Evolutionary conservation across 2,113 vertebrate genomes (phyloP), one percentile per base, ranked within the genome.

Genomic region (Ceyx cyanopectus): DNA sequence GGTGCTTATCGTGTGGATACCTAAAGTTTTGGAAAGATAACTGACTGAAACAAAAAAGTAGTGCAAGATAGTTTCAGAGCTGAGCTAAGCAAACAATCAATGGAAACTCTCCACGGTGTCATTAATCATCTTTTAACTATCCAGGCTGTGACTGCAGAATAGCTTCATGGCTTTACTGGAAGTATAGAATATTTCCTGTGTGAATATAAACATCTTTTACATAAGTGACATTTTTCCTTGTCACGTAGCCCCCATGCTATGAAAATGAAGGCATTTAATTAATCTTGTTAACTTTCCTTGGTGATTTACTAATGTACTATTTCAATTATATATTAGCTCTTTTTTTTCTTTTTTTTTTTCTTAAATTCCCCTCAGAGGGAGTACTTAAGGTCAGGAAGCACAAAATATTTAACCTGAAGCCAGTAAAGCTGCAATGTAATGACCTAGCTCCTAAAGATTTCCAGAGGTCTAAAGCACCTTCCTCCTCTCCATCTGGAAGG

Each of bases 261-360:
- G 63, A 73, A 89, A 54, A 54, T 3, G 2, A 76, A 79, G 50
- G 43, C 14, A 26, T 69, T 87, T 84, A 72, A 73, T 92, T 62
- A 56, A 76, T 89, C 77, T 62, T 86, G 51, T 67, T 86, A 70
- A 63, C 53, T 86, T 88, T 78, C 69, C 24, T 10, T 4, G 8
- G 29, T 56, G 61, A 75, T 63, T 69, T 86, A 29, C 65, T 92
- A 87, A 85, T 91, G 54, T 92, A 58, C 24, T 87, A 41, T 61
- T 92, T 88, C 8, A 79, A 54, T 81, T 89, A 77, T 88, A 88
- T 92, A 85, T 83, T 91, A 69, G 48, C 12, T 53, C 7, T 65
- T 61, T n/a, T 37, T 45, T 45, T 7, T 45, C 12, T 53, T 6
- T 65, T 61, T n/a, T 37, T 45, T 45, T 7, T 45, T 45, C 15